Evolutionary conservation across 2,888 invertebrate genomes (phyloP).

Genomic region (Ochropleura leucogaster): DNA sequence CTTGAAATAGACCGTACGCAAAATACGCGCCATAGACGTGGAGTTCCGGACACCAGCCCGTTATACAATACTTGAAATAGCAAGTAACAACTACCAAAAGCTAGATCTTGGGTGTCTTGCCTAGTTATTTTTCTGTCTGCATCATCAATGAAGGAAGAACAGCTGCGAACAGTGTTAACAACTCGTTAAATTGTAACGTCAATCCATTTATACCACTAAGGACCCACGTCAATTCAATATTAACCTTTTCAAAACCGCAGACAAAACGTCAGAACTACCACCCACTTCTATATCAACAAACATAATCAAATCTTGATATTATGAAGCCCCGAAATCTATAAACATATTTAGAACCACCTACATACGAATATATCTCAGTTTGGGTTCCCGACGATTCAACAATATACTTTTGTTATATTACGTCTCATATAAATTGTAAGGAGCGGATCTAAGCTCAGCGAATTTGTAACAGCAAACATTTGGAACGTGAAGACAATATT

Average conservation of each 20-base stretch:
- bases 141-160: neutral
- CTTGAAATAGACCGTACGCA: neutral
- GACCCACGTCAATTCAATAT: neutral
- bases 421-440: conserved; percentile 20
- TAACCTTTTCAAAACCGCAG: conserved; percentile 5
- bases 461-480: conserved; percentile 20
- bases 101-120: neutral
- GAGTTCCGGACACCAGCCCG: no score
- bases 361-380: conserved; percentile 1
- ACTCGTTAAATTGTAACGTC: neutral
- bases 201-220: neutral
- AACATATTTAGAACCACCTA: conserved; percentile 17
- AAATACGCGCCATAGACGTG: no score
- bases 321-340: conserved; percentile 6
- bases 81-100: neutral
- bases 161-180: neutral
- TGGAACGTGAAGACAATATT: conserved; percentile 13
- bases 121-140: neutral
- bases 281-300: conserved; percentile 25
- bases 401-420: conserved; percentile 36
- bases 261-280: conserved; percentile 14
- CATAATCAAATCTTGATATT: conserved; percentile 5
- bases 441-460: conserved; percentile 6
- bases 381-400: conserved; percentile 7
- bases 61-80: neutral